phyloP scores from a whole-genome alignment of 2,888 invertebrate genomes.

The Iselma pallidipennis region DNA sequence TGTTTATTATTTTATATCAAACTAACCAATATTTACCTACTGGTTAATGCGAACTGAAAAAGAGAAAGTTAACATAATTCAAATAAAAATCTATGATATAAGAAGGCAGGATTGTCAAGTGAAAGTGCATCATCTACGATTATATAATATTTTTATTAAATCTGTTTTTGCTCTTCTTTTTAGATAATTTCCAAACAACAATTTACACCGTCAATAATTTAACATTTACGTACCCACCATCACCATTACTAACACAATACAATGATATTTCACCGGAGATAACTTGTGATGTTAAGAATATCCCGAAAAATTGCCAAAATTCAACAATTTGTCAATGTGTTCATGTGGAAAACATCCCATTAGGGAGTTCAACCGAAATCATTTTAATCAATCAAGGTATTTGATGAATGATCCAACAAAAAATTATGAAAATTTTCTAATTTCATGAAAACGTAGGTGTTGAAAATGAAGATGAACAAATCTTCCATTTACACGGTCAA shows the following conservation, averaged over 20 bases:
- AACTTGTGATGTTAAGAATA: slow-evolving; percentile 57
- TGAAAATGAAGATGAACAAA: slow-evolving; percentile 66
- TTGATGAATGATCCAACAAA: background rate
- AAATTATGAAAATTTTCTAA: slow-evolving; percentile 5
- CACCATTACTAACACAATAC: slow-evolving; percentile 76
- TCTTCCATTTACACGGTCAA: slow-evolving; percentile 78
- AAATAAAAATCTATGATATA: slow-evolving; percentile 4
- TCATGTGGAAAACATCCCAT: slow-evolving; percentile 68
- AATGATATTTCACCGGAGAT: slow-evolving; percentile 61
- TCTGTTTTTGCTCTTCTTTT: slow-evolving; percentile 2
- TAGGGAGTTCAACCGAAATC: slow-evolving; percentile 73
- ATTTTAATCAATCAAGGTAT: slow-evolving; percentile 76
- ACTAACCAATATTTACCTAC: background rate
- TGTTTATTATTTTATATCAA: background rate
- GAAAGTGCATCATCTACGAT: slow-evolving; percentile 10
- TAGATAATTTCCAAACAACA: slow-evolving; percentile 28
- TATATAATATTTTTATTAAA: slow-evolving; percentile 7
- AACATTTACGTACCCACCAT: slow-evolving; percentile 75
- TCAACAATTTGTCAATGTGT: slow-evolving; percentile 69
- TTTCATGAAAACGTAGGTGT: slow-evolving; percentile 51
- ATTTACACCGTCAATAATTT: slow-evolving; percentile 65
- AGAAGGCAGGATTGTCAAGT: background rate
- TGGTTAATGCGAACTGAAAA: slow-evolving; percentile 1
- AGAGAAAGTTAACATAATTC: slow-evolving; percentile 10
- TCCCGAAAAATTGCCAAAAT: slow-evolving; percentile 47